These are phyloP conservation scores for Nymphalis c-album DNA, from an alignment of 2,888 invertebrate species.

Conservation along the genomic window DNA sequence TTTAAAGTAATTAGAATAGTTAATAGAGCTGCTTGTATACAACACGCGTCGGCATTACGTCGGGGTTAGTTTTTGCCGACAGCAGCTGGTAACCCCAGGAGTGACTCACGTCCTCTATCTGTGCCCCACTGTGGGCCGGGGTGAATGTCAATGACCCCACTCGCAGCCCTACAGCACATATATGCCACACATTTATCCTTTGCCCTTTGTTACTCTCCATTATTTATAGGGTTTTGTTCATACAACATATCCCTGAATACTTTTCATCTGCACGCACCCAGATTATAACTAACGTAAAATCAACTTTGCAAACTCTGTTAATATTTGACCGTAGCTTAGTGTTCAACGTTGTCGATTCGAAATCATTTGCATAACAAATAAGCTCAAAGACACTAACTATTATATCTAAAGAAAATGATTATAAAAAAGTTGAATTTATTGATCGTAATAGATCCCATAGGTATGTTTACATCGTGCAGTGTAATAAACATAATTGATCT, in stretches of 20 bases:
- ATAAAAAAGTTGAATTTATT: conserved; percentile 6
- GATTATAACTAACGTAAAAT: conserved; percentile 39
- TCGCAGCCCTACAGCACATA: conserved; percentile 71
- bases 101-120: conserved; percentile 78
- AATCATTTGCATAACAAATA: conserved; percentile 3
- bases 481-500: conserved; percentile 12
- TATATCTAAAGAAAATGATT: background rate
- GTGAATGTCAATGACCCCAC: conserved; percentile 79
- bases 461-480: background rate
- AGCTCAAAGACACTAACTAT: background rate
- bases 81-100: conserved; percentile 79
- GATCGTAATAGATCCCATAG: conserved; percentile 2
- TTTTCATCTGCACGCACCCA: conserved; percentile 56
- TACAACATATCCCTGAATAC: conserved; percentile 56
- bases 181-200: conserved; percentile 71
- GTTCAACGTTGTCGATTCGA: conserved; percentile 8
- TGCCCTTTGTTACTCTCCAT: conserved; percentile 71
- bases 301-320: conserved; percentile 21
- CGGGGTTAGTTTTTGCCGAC: conserved; percentile 75
- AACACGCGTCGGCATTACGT: conserved; percentile 51
- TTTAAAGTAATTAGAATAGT: conserved; percentile 43
- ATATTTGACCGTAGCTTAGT: background rate
- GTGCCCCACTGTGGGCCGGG: conserved; percentile 73
- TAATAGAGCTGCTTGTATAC: conserved; percentile 49
- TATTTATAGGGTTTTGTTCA: conserved; percentile 60